A percentile compares a stretch with the other conserved stretches of the same genome.
phyloP scores from a whole-genome alignment of 2,113 vertebrate species.

The Himantopus leucocephalus region DNA sequence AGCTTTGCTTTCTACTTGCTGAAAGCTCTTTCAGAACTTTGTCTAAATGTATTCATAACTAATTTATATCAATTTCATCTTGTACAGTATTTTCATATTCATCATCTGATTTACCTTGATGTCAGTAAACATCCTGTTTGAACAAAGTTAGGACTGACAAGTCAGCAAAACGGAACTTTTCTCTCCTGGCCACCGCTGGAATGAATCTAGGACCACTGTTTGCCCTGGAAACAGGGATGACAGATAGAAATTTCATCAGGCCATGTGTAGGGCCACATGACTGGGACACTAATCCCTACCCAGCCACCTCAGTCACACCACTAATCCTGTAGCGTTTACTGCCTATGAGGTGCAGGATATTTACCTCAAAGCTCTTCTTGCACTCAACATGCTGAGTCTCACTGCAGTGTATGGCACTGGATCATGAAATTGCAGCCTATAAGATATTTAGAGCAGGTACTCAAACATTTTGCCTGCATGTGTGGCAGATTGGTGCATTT shows the following conservation, averaged over 20 bases:
- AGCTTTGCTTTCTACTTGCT: neutral
- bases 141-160: neutral
- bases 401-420: neutral
- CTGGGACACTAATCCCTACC: too few relatives aligned
- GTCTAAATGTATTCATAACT: neutral
- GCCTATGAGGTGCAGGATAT: fast-evolving
- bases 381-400: fast-evolving
- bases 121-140: neutral
- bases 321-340: neutral
- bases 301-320: neutral
- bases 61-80: neutral
- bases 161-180: neutral
- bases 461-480: neutral
- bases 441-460: neutral
- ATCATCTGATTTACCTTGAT: neutral
- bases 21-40: conserved; percentile 5
- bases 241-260: neutral
- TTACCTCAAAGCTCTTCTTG: neutral
- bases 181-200: neutral
- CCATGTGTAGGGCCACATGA: neutral
- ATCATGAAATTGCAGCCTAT: neutral
- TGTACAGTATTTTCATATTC: neutral
- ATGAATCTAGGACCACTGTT: neutral
- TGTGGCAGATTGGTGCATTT: neutral
- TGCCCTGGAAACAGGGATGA: neutral